Evolutionary conservation across 2,797 vertebrate species (phyloP).

Genomic region (Sebastes oblongus): DNA sequence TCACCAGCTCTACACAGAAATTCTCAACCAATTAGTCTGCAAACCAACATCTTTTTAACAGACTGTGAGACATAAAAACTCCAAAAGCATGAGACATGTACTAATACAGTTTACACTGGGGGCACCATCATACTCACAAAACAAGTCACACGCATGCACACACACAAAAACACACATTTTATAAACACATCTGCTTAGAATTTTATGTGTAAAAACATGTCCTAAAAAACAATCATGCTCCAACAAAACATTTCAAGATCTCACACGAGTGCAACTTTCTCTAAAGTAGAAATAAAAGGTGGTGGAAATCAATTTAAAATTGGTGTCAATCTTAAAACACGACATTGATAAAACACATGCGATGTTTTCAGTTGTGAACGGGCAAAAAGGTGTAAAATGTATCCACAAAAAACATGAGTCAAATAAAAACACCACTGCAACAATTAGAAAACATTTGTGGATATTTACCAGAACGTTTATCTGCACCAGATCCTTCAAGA

Average conservation of each 20-base stretch:
- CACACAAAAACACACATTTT: not conserved
- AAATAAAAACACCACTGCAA: slow-evolving; percentile 29
- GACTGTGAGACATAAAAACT: slow-evolving; percentile 13
- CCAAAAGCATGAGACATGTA: not conserved
- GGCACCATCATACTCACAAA: not conserved
- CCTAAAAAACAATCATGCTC: slow-evolving; percentile 8
- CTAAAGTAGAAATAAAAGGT: not conserved
- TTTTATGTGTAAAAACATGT: not conserved
- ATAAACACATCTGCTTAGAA: not conserved
- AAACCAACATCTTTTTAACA: slow-evolving; percentile 11
- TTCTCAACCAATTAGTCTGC: slow-evolving; percentile 20
- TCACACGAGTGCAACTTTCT: not conserved
- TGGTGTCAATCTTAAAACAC: not conserved
- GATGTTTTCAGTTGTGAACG: not conserved
- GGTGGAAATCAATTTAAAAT: not conserved
- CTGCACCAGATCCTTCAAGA: slow-evolving; percentile 71
- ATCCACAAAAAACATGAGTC: not conserved
- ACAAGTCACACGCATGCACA: slow-evolving; percentile 43
- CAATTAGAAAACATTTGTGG: not conserved
- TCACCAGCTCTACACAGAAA: not conserved
- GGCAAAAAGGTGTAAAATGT: not conserved
- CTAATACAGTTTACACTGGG: not conserved
- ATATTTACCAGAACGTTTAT: slow-evolving; percentile 74
- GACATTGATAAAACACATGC: slow-evolving; percentile 36
- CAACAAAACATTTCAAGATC: not conserved